Evolutionary conservation across 2,113 vertebrate genomes (phyloP).

Genomic region (Orthonyx spaldingii): DNA sequence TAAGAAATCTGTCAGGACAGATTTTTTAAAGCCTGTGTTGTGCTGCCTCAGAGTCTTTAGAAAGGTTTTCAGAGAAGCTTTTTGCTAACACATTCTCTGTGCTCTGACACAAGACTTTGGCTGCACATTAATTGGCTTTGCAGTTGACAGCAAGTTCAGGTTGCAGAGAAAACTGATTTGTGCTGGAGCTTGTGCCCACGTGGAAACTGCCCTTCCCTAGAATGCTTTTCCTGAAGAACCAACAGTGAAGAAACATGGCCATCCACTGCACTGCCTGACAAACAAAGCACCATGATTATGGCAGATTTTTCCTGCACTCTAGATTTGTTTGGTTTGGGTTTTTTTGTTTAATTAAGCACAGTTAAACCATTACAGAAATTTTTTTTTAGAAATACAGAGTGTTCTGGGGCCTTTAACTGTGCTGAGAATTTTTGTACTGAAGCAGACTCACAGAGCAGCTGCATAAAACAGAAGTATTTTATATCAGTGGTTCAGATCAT

Average conservation of each 20-base stretch:
- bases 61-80: background rate
- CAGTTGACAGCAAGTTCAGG: background rate
- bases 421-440: background rate
- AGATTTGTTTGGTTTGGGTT: background rate
- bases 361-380: background rate
- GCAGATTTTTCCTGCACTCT: background rate
- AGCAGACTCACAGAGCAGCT: background rate
- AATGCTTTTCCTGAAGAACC: background rate
- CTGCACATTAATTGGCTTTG: background rate
- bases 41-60: background rate
- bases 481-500: background rate
- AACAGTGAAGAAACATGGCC: background rate
- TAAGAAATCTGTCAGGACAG: conserved; percentile 1
- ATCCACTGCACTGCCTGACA: background rate
- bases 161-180: background rate
- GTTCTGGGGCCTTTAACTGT: background rate
- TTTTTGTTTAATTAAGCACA: background rate
- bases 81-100: background rate
- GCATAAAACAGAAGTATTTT: background rate
- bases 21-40: background rate
- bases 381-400: background rate
- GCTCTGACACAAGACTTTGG: background rate
- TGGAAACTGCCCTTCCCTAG: background rate
- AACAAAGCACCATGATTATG: background rate
- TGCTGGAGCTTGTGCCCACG: background rate